These are phyloP conservation scores for Rhyzopertha dominica DNA, from an alignment of 1,140 invertebrate genomes.

Conservation along the genomic window DNA sequence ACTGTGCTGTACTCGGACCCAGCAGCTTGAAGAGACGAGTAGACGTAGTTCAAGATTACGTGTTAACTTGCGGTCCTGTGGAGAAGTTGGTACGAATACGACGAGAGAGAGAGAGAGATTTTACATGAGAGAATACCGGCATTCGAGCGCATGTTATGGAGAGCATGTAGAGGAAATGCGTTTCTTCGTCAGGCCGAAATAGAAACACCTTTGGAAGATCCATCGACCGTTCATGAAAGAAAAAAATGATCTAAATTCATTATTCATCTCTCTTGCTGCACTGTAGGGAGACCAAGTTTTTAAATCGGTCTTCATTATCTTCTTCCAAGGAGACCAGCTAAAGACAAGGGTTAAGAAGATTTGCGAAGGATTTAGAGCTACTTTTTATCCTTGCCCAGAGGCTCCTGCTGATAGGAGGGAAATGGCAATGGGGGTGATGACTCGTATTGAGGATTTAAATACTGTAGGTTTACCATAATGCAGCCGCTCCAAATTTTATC, in stretches of 20 bases:
- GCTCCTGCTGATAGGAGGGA: constrained; percentile 81
- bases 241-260: too few relatives aligned
- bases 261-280: too few relatives aligned
- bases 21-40: too few relatives aligned
- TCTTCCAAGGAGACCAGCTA: constrained; percentile 98
- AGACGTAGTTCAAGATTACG: too few relatives aligned
- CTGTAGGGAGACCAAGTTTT: constrained; percentile 91
- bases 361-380: constrained; percentile 92
- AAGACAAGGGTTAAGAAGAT: constrained; percentile 97
- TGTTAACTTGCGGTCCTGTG: too few relatives aligned
- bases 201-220: constrained; percentile 45
- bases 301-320: constrained; percentile 97
- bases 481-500: too few relatives aligned
- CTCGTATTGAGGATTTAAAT: constrained; percentile 82
- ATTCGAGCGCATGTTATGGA: constrained; percentile 82
- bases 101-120: too few relatives aligned
- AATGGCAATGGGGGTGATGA: constrained; percentile 92
- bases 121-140: constrained; percentile 67
- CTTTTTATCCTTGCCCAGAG: constrained; percentile 93
- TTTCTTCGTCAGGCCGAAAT: constrained; percentile 59
- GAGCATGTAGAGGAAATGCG: constrained; percentile 60
- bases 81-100: too few relatives aligned
- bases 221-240: constrained; percentile 14
- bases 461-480: constrained; percentile 66
- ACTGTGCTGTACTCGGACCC: too few relatives aligned